phyloP scores from a whole-genome alignment of 1,140 invertebrate genomes.

The Venturia canescens region DNA sequence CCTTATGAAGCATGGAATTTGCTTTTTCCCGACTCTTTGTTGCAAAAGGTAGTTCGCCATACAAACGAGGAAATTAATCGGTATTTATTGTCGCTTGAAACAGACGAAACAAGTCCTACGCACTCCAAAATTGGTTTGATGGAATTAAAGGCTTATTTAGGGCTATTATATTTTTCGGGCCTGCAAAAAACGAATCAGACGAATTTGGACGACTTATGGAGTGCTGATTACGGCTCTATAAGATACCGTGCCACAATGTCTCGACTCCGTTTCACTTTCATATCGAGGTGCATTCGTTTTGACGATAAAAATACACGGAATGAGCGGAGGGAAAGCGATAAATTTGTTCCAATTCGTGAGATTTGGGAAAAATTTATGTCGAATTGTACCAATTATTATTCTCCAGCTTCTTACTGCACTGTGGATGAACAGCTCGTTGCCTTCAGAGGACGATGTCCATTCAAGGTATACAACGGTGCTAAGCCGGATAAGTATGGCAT shows the following conservation, averaged over 20 bases:
- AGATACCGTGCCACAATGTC: conserved; percentile 63
- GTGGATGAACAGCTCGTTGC: background rate
- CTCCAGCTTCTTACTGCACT: conserved; percentile 1
- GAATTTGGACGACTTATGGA: conserved; percentile 42
- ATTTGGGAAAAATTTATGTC: conserved; percentile 60
- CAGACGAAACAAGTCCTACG: background rate
- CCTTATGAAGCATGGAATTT: conserved; percentile 20
- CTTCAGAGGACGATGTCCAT: background rate
- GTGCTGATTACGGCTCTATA: conserved; percentile 19
- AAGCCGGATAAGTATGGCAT: conserved; percentile 45
- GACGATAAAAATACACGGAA: conserved; percentile 63
- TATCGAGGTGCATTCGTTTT: conserved; percentile 61
- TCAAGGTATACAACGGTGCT: background rate
- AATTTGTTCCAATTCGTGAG: conserved; percentile 67
- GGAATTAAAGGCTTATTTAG: conserved; percentile 42
- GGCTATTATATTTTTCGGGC: conserved; percentile 47
- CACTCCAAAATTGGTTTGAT: background rate
- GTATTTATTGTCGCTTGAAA: background rate
- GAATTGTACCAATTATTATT: background rate
- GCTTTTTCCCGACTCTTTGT: background rate
- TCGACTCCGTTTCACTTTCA: conserved; percentile 64
- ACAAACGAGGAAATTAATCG: conserved; percentile 30
- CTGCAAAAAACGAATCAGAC: conserved; percentile 20
- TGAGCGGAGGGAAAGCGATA: conserved; percentile 57
- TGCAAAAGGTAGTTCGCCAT: background rate